Evolutionary conservation across 2,797 vertebrate species (phyloP), one percentile per base, ranked within the genome.

Genomic region (Nyctalus aviator): DNA sequence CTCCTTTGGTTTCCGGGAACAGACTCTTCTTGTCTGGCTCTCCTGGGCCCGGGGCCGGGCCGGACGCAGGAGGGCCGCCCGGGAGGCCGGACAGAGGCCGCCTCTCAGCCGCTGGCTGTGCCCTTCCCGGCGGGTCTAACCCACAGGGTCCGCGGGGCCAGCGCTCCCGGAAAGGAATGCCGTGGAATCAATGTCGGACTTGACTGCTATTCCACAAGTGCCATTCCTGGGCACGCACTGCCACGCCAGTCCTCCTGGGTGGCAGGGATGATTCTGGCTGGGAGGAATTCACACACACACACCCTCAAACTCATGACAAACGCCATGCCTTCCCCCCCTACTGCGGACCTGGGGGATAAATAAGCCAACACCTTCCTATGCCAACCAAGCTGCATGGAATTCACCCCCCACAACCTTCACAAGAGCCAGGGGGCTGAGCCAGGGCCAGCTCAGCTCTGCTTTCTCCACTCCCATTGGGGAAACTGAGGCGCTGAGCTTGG

Each of bases 1-100:
- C 64, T 86, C 27, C 50, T 91, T 88, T 12, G 57, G 78, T 84
- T 84, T 92, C 88, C 62, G 89, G 91, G n/a, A 90, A 90, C 87
- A 93, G 14, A 90, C 20, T 77, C 71, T 89, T 48, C 89, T 93
- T 78, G 35, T 84, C 77, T 62, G 37, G 44, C 79, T 86, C 44
- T 93, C 84, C n/a, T 4, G n/a, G 82, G 73, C 30, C 93, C 92
- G 91, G 20, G 68, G 68, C 35, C 81, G 64, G 75, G 50, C 55
- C 71, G 83, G 21, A 44, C 64, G 55, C 62, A 59, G 84, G 23
- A 89, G 69, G 50, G 53, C n/a, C 89, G 73, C n/a, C 10, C 23
- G 81, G 41, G 77, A 86, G 9, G 55, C 20, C 71, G 23, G 3
- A 57, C 23, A 64, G 79, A 92, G 73, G 64, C 41, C 30, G 77